A percentile compares a stretch with the other conserved stretches of the same genome.
Conservation (phyloP, 2,113 vertebrate genomes). For the Corythornis vintsioides region DNA sequence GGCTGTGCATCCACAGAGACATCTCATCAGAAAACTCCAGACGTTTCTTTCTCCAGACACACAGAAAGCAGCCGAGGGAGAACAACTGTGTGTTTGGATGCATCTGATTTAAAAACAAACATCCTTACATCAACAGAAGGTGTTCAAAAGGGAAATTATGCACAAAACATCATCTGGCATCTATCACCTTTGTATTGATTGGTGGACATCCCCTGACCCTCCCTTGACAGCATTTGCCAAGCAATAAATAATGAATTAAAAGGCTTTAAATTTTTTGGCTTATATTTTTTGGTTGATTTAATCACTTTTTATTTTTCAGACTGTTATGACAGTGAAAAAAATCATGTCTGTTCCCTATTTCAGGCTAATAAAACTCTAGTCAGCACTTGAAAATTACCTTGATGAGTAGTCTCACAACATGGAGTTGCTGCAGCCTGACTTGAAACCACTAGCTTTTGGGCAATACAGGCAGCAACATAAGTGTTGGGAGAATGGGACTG, state of each 20-base stretch:
- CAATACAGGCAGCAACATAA: not conserved
- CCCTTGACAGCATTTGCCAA: slow-evolving; percentile 28
- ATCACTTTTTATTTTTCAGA: slow-evolving; percentile 6
- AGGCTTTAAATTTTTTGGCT: too few species aligned
- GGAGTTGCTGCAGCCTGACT: not conserved
- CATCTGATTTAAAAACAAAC: slow-evolving; percentile 1
- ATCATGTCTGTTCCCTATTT: not conserved
- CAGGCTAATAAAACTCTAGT: slow-evolving; percentile 31
- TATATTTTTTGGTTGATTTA: not conserved
- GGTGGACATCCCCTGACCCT: slow-evolving; percentile 34
- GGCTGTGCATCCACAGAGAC: not conserved
- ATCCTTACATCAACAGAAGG: slow-evolving; percentile 29
- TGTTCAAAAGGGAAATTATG: slow-evolving; percentile 20
- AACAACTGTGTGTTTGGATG: not conserved
- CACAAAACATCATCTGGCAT: slow-evolving; percentile 30
- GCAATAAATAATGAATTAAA: slow-evolving; percentile 42
- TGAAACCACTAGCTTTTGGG: not conserved
- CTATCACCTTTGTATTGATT: slow-evolving; percentile 42
- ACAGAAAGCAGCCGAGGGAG: not conserved
- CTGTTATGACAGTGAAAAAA: slow-evolving; percentile 28
- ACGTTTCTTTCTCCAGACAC: not conserved
- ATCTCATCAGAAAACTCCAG: not conserved
- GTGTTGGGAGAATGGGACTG: rapidly evolving
- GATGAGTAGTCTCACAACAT: not conserved
- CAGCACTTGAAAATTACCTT: slow-evolving; percentile 19